Conservation (phyloP, 2,113 vertebrate genomes). For the Podocnemis expansa region DNA sequence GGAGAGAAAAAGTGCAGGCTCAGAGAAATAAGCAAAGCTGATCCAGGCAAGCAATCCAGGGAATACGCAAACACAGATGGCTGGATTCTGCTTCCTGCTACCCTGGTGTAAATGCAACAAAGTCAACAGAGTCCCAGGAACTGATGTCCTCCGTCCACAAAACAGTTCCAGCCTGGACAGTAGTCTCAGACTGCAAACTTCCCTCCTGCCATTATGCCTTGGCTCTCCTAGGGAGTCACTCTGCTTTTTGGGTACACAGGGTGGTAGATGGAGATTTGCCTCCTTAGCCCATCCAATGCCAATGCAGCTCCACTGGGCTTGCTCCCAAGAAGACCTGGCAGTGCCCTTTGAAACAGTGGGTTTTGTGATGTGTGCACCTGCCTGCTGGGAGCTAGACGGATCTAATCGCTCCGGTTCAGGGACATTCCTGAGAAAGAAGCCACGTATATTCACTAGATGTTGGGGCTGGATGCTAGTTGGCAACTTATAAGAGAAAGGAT, state of each 20-base stretch:
- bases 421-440: not conserved
- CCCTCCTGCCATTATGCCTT: not conserved
- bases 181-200: not conserved
- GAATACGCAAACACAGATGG: not conserved
- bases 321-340: not conserved
- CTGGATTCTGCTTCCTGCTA: not conserved
- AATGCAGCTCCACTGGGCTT: not conserved
- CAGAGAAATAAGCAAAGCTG: not conserved
- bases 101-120: not conserved
- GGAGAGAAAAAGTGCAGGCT: not conserved
- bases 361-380: not conserved
- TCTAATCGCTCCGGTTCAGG: not conserved
- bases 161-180: not conserved
- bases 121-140: not conserved
- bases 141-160: not conserved
- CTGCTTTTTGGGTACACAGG: not conserved
- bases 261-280: not conserved
- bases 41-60: not conserved
- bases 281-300: not conserved
- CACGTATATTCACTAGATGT: not conserved
- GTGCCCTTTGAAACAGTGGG: not conserved
- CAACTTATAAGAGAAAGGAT: not conserved
- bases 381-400: not conserved
- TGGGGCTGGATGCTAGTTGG: not conserved
- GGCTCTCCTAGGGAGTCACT: not conserved